Percentiles rank a stretch among this genome's conserved stretches.
Conservation (phyloP, 37 sponge, comb jelly and placozoan genomes). For the Bolinopsis microptera region DNA sequence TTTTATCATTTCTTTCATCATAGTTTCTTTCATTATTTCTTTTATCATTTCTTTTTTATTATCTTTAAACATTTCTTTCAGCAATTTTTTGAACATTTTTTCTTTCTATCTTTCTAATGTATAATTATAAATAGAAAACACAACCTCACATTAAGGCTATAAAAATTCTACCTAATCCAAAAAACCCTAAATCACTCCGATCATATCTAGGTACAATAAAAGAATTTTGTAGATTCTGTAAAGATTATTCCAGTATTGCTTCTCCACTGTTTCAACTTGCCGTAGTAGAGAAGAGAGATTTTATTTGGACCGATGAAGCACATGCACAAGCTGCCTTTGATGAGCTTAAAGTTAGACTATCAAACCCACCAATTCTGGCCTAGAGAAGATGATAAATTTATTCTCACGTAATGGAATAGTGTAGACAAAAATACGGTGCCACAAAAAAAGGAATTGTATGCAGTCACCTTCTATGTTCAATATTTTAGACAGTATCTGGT, state of each 20-base stretch:
- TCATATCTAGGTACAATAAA: conserved; percentile 7
- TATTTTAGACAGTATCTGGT: background rate
- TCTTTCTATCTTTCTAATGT: no score
- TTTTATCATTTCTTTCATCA: no score
- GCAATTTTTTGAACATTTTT: no score
- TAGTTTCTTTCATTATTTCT: no score
- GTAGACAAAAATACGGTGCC: background rate
- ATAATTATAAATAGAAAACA: no score
- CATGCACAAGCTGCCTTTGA: conserved; percentile 31
- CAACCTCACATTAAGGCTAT: background rate
- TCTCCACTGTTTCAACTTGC: conserved; percentile 27
- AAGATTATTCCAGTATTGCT: conserved; percentile 17
- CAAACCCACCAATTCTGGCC: conserved; percentile 30
- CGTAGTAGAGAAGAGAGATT: background rate
- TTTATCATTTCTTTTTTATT: no score
- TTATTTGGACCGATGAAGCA: conserved; percentile 54
- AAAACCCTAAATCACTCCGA: background rate
- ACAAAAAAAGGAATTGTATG: conserved; percentile 5
- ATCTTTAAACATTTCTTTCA: no score
- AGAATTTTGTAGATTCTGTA: conserved; percentile 33
- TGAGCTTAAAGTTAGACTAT: background rate
- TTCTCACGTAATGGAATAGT: background rate
- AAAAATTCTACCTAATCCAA: conserved; percentile 27
- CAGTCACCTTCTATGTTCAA: background rate
- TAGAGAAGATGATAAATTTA: conserved; percentile 45